Percentiles rank a stretch among this genome's conserved stretches.
phyloP scores from a whole-genome alignment of 2,797 vertebrate genomes.

The Ataeniobius toweri region DNA sequence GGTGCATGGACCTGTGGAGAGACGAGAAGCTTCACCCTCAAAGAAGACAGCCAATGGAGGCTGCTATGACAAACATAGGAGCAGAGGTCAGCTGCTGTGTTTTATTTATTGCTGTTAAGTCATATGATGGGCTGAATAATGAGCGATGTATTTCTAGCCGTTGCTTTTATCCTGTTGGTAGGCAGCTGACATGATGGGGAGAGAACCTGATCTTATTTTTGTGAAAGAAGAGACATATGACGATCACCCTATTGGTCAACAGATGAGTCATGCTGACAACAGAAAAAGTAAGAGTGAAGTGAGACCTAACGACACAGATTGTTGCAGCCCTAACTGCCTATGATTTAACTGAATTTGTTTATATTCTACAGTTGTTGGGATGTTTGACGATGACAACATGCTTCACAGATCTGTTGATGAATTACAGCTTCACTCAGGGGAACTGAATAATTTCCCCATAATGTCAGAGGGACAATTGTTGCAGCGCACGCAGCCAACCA shows the following conservation, averaged over 20 bases:
- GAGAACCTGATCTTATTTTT: slow-evolving; percentile 76
- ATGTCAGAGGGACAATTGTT: slow-evolving; percentile 49
- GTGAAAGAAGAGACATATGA: slow-evolving; percentile 81
- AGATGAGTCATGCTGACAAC: slow-evolving; percentile 62
- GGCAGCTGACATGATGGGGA: slow-evolving; percentile 71
- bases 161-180: slow-evolving; percentile 42
- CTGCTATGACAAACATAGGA: slow-evolving; percentile 61
- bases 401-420: slow-evolving; percentile 66
- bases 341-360: slow-evolving; percentile 25
- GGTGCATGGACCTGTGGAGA: slow-evolving; percentile 83
- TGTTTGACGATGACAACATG: slow-evolving; percentile 65
- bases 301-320: background rate
- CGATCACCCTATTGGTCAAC: slow-evolving; percentile 71
- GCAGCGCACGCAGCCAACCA: slow-evolving; percentile 58
- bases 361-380: slow-evolving; percentile 59
- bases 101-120: background rate
- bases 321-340: background rate
- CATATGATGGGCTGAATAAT: background rate
- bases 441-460: slow-evolving; percentile 63
- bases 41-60: slow-evolving; percentile 54
- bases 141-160: background rate
- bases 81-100: slow-evolving; percentile 54
- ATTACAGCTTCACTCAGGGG: slow-evolving; percentile 68
- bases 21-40: slow-evolving; percentile 66
- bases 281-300: slow-evolving; percentile 57